Evolutionary conservation across 2,888 invertebrate species (phyloP).

Genomic region (Arctia plantaginis): DNA sequence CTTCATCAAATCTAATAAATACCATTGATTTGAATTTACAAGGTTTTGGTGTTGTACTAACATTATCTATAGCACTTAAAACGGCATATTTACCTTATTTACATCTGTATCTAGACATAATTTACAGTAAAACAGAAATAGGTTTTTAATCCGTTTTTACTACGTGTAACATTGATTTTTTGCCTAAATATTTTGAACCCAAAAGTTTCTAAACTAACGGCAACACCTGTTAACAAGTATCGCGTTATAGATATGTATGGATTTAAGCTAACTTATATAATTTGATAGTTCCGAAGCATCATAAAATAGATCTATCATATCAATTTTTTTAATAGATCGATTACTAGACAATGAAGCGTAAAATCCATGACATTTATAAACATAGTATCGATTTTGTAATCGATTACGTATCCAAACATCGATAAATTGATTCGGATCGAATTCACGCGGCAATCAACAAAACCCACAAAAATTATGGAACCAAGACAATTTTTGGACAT

Average conservation of each 20-base stretch:
- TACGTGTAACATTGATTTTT: not conserved
- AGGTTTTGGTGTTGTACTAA: not conserved
- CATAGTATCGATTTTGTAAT: conserved; percentile 67
- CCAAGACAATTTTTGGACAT: conserved; percentile 58
- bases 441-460: conserved; percentile 62
- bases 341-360: conserved; percentile 65
- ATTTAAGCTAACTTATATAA: not conserved
- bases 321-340: conserved; percentile 52
- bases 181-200: not conserved
- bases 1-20: not conserved
- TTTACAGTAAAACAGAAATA: not conserved
- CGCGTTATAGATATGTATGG: not conserved
- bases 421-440: conserved; percentile 60
- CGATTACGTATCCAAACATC: conserved; percentile 66
- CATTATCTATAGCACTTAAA: not conserved
- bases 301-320: conserved; percentile 51
- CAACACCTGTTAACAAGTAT: not conserved
- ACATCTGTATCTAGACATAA: not conserved
- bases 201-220: not conserved
- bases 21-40: not conserved
- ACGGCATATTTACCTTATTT: not conserved
- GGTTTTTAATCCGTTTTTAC: not conserved
- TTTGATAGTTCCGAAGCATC: conserved; percentile 36
- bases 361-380: conserved; percentile 76
- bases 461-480: conserved; percentile 63